Percentiles rank a stretch among this genome's conserved stretches.
These are phyloP conservation scores for Lepus americanus DNA, from an alignment of 2,113 vertebrate genomes.

Conservation along the genomic window DNA sequence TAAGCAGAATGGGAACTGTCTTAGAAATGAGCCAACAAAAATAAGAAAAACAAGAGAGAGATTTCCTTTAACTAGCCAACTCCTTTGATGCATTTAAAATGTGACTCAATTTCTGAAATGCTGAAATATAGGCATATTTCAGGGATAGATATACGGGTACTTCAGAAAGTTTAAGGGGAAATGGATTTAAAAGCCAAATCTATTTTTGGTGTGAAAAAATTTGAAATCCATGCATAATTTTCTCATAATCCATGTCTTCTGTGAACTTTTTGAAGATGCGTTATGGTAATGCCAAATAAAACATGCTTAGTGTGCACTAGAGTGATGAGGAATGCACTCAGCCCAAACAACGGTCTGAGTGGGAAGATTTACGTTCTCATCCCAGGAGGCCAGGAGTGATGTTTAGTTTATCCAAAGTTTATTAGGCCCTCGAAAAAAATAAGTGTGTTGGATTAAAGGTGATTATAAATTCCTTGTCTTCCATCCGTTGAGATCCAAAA, in stretches of 20 bases:
- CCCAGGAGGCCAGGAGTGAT: neutral
- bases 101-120: slow-evolving; percentile 22
- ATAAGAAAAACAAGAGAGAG: neutral
- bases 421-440: neutral
- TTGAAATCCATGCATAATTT: too few species aligned
- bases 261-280: too few species aligned
- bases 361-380: neutral
- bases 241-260: too few species aligned
- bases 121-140: neutral
- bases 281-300: neutral
- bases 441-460: neutral
- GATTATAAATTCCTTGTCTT: slow-evolving; percentile 19
- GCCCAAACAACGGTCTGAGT: neutral
- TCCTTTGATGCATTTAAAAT: slow-evolving; percentile 35
- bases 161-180: too few species aligned
- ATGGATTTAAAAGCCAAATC: too few species aligned
- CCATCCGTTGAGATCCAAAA: neutral
- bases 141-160: neutral
- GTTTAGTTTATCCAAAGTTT: neutral
- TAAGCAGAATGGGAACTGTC: neutral
- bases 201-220: too few species aligned
- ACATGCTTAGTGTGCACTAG: neutral
- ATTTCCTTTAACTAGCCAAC: slow-evolving; percentile 18
- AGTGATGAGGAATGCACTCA: neutral
- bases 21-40: slow-evolving; percentile 15